Base-by-base conservation (phyloP, 2,888 invertebrate species). In the Hydriomena furcata region DNA sequence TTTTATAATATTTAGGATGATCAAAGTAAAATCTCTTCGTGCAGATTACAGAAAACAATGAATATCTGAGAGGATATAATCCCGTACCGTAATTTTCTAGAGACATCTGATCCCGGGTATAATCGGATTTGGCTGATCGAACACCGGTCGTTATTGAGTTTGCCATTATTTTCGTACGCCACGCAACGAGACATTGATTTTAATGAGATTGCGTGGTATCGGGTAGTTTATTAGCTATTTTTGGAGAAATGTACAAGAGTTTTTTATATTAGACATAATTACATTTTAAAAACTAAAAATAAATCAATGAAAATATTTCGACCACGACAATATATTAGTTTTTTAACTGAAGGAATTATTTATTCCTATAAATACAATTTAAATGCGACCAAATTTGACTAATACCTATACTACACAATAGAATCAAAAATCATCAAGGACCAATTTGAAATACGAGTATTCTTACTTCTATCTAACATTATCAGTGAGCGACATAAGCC, bases 111-210 rank as follows among this genome's bases (percentile, higher is more conserved):
- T 88, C 85, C 79, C 74, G 57, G 66, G 47, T 59, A 70, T 88
- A 88, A 88, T 89, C 88, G 75, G 88, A 89, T 89, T 88, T 79
- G 73, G 61, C 80, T 82, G 84, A 86, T 88, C 86, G 87, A 86
- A 79, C 79, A 75, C 79, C 67, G 74, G 66, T 52, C 66, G 58
- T 84, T 88, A 87, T 89, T 83, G 73, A 73, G 76, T 87, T 86
- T 81, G 74, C 81, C 78, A 77, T 82, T 84, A 82, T 82, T 84
- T 81, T 73, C 72, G 67, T 77, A 71, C 73, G 65, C 61, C 71
- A 66, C 66, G 73, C 73, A 72, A 74, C 76, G 60, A 66, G 73
- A 87, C 86, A 84, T 88, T 87, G 88, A 89, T 87, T 89, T 87
- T 86, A 83, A 84, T 87, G 71, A 70, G 67, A 82, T 83, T 77